phyloP scores from a whole-genome alignment of 1,140 invertebrate species.

The Heliconius hewitsoni region DNA sequence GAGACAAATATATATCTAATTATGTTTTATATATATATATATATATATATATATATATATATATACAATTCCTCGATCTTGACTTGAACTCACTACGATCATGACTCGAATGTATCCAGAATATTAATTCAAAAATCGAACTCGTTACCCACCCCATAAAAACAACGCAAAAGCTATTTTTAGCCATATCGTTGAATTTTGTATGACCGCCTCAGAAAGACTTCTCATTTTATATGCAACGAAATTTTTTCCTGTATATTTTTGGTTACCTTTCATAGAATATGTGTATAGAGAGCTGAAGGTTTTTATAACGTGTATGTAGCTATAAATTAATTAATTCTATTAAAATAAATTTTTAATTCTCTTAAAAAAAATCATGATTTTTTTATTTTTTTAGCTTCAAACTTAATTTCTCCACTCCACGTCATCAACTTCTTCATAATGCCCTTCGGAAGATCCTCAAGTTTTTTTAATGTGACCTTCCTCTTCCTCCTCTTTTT shows the following conservation, averaged over 20 bases:
- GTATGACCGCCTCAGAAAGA: slow-evolving; percentile 13
- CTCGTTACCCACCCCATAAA: neutral
- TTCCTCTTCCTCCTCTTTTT: too few species aligned
- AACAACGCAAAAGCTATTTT: slow-evolving; percentile 5
- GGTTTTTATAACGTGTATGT: neutral
- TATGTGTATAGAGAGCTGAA: too few species aligned
- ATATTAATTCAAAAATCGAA: neutral
- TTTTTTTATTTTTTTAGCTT: too few species aligned
- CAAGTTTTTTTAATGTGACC: too few species aligned
- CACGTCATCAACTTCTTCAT: too few species aligned
- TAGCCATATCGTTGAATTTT: slow-evolving; percentile 10
- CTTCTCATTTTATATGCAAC: slow-evolving; percentile 7
- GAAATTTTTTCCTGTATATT: slow-evolving; percentile 12
- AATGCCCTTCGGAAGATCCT: too few species aligned
- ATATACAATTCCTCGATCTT: too few species aligned
- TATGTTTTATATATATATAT: too few species aligned
- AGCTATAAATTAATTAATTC: neutral
- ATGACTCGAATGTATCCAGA: neutral
- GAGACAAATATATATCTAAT: too few species aligned
- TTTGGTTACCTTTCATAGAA: neutral
- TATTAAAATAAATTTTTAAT: neutral
- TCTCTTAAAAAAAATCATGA: neutral
- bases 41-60: too few species aligned
- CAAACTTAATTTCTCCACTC: too few species aligned
- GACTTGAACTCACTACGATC: too few species aligned